Evolutionary conservation across 2,113 vertebrate species (phyloP).

Genomic region (Cranoglanis bouderius): DNA sequence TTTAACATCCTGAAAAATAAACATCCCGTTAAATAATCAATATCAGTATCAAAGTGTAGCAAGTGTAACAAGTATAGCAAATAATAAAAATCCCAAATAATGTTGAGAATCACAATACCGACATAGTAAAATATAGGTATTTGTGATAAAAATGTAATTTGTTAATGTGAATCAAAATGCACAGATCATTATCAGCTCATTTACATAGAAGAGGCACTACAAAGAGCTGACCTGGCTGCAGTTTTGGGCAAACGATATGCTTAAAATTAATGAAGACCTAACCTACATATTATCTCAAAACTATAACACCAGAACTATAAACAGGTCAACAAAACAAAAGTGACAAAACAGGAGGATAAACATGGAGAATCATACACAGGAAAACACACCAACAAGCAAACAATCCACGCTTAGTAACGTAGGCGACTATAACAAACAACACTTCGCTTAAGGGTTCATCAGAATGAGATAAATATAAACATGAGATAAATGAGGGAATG

Average conservation of each 20-base stretch:
- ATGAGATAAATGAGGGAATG: background rate
- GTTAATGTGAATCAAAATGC: background rate
- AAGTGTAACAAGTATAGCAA: background rate
- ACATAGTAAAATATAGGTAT: background rate
- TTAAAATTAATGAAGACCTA: background rate
- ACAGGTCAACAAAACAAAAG: background rate
- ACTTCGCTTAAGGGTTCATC: background rate
- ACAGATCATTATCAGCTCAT: background rate
- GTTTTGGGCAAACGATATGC: background rate
- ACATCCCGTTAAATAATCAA: background rate
- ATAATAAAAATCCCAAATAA: background rate
- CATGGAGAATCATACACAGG: background rate
- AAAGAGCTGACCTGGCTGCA: background rate
- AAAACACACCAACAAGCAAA: background rate
- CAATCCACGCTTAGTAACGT: background rate
- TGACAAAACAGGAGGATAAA: background rate
- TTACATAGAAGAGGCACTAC: background rate
- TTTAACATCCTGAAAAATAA: background rate
- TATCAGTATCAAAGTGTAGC: background rate
- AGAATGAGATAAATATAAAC: background rate
- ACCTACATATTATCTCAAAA: background rate
- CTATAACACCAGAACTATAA: background rate
- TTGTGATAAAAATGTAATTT: background rate
- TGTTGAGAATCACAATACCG: background rate
- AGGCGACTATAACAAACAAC: background rate